These are phyloP conservation scores for Heliothis subflexa DNA, from an alignment of 1,140 invertebrate species.

Conservation along the genomic window DNA sequence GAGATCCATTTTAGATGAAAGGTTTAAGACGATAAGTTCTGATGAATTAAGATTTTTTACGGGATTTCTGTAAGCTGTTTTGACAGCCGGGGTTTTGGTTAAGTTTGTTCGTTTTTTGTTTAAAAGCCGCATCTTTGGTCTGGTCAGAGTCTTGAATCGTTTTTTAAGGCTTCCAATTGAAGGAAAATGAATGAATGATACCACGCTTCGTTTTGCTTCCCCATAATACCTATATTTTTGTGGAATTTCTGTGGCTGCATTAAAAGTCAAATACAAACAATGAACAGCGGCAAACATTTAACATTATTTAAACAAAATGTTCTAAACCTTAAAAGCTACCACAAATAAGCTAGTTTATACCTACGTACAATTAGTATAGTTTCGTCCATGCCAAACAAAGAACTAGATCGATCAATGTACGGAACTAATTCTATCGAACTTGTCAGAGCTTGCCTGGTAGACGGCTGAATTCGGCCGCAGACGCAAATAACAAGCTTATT, in stretches of 20 bases:
- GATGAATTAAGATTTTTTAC: neutral
- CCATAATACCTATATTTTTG: too few relatives aligned
- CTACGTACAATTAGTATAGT: neutral
- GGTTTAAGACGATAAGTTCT: constrained; percentile 17
- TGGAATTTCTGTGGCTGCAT: too few relatives aligned
- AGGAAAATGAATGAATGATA: too few relatives aligned
- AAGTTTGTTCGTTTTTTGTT: neutral
- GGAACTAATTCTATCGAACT: constrained; percentile 2
- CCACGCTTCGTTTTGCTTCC: too few relatives aligned
- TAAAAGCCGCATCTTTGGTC: neutral
- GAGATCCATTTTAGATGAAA: constrained; percentile 28
- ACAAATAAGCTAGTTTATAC: neutral
- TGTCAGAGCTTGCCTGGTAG: neutral
- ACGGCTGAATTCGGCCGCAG: neutral
- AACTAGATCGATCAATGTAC: constrained; percentile 9
- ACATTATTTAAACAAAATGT: too few relatives aligned
- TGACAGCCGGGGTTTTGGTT: neutral
- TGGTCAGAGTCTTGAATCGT: too few relatives aligned
- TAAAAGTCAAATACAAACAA: too few relatives aligned
- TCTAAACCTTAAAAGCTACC: too few relatives aligned
- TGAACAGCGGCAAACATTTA: too few relatives aligned
- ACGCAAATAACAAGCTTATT: neutral
- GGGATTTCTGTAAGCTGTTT: constrained; percentile 6
- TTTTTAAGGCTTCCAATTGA: too few relatives aligned
- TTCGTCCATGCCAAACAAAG: neutral